Percentiles rank a stretch among this genome's conserved stretches.
Evolutionary conservation across 92 coral and sea anemone genomes (phyloP).

Genomic region (Plumapathes pennacea): DNA sequence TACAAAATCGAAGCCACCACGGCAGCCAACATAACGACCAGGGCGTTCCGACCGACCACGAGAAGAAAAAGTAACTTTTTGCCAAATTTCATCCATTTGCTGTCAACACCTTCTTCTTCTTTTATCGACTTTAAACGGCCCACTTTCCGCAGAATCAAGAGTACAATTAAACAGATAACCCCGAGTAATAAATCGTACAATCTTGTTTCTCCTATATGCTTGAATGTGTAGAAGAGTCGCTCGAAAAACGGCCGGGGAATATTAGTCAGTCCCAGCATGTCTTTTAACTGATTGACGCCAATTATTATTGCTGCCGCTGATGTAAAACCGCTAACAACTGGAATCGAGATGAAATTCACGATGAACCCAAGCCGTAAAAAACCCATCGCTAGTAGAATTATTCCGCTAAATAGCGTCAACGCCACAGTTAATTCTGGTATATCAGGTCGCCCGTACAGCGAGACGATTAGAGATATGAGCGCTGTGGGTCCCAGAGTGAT

Average conservation of each 20-base stretch:
- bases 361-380: conserved; percentile 85
- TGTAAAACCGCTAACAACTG: conserved; percentile 90
- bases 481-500: conserved; percentile 95
- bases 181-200: conserved; percentile 88
- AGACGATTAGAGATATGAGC: conserved; percentile 92
- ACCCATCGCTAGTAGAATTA: conserved; percentile 87
- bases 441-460: conserved; percentile 86
- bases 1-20: conserved; percentile 56
- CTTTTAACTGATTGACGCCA: conserved; percentile 89
- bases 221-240: conserved; percentile 79
- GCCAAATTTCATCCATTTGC: conserved; percentile 55
- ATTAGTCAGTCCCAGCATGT: conserved; percentile 69
- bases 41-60: conserved; percentile 82
- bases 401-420: conserved; percentile 73
- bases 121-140: conserved; percentile 80
- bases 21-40: conserved; percentile 70
- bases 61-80: conserved; percentile 78
- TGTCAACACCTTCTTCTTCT: conserved; percentile 41
- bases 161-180: conserved; percentile 56
- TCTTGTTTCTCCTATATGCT: conserved; percentile 71
- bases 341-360: conserved; percentile 91
- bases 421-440: conserved; percentile 71
- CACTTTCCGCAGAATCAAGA: conserved; percentile 60
- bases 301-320: conserved; percentile 95
- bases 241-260: conserved; percentile 79